phyloP scores from a whole-genome alignment of 2,888 invertebrate species.

The Epicampocera succincta region DNA sequence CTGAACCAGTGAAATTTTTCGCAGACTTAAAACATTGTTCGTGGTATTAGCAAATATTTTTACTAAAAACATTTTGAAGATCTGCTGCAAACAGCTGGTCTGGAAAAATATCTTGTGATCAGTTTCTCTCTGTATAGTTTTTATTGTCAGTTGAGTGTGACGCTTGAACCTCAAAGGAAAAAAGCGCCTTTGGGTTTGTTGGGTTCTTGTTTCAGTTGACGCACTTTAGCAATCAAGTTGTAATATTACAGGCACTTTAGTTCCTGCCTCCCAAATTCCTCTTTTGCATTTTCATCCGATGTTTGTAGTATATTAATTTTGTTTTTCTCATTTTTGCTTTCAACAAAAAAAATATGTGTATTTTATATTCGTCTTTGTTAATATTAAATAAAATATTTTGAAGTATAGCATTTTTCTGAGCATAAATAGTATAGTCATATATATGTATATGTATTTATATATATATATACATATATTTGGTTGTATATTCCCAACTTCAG shows the following conservation, averaged over 20 bases:
- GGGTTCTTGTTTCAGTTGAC: constrained; percentile 57
- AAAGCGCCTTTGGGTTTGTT: too few relatives aligned
- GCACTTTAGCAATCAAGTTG: constrained; percentile 60
- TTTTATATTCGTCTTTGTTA: too few relatives aligned
- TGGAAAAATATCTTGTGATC: too few relatives aligned
- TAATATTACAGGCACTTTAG: constrained; percentile 65
- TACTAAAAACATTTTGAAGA: too few relatives aligned
- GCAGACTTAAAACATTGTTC: too few relatives aligned
- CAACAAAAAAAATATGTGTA: constrained; percentile 10
- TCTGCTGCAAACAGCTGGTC: too few relatives aligned
- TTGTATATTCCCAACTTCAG: background rate
- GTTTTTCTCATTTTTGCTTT: background rate
- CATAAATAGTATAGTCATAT: constrained; percentile 20
- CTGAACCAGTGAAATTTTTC: too few relatives aligned
- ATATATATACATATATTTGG: background rate
- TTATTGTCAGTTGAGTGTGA: too few relatives aligned
- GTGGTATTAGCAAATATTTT: too few relatives aligned
- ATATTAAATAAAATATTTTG: too few relatives aligned
- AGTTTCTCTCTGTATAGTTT: too few relatives aligned
- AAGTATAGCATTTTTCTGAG: constrained; percentile 1
- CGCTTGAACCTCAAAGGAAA: too few relatives aligned
- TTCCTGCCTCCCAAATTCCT: constrained; percentile 46
- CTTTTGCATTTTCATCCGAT: constrained; percentile 4
- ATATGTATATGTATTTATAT: background rate
- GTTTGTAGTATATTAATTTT: constrained; percentile 1